Percentiles rank a stretch among this genome's conserved stretches.
Evolutionary conservation across 1,140 invertebrate genomes (phyloP).

Genomic region (Eulimnadia texana): DNA sequence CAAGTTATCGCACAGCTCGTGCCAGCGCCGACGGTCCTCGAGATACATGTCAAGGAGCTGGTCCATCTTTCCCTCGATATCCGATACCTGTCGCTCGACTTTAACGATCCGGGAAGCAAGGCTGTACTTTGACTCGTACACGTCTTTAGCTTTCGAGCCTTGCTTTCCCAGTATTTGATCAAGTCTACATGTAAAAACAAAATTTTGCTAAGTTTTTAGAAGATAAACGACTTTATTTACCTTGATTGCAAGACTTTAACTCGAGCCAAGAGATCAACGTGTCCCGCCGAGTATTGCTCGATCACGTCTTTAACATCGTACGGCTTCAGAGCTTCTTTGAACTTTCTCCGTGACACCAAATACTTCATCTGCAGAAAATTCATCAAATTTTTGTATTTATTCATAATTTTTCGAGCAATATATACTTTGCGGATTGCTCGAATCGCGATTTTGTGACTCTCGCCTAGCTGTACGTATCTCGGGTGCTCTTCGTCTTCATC

Average conservation of each 20-base stretch:
- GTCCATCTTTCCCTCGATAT: not conserved
- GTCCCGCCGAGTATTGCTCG: slow-evolving; percentile 86
- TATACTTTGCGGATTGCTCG: slow-evolving; percentile 81
- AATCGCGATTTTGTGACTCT: slow-evolving; percentile 79
- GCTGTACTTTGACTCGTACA: slow-evolving; percentile 84
- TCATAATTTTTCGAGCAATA: not conserved
- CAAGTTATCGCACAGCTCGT: not conserved
- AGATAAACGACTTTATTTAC: slow-evolving; percentile 31
- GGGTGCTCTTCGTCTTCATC: slow-evolving; percentile 45
- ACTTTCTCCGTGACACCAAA: slow-evolving; percentile 78
- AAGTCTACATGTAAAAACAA: slow-evolving; percentile 35
- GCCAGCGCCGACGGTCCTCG: not conserved
- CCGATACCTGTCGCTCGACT: slow-evolving; percentile 73
- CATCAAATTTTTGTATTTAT: not conserved
- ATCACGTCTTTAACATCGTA: slow-evolving; percentile 97
- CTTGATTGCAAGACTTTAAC: slow-evolving; percentile 75
- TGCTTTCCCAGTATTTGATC: slow-evolving; percentile 88
- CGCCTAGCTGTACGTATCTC: slow-evolving; percentile 59
- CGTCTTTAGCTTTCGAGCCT: slow-evolving; percentile 81
- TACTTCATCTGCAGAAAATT: slow-evolving; percentile 53
- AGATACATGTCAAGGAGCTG: not conserved
- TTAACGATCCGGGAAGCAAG: slow-evolving; percentile 84
- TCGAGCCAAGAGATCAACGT: slow-evolving; percentile 73
- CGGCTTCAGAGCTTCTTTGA: slow-evolving; percentile 87
- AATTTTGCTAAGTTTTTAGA: not conserved